Conservation (phyloP, 2,888 invertebrate species). For the Spisula subtruncata region DNA sequence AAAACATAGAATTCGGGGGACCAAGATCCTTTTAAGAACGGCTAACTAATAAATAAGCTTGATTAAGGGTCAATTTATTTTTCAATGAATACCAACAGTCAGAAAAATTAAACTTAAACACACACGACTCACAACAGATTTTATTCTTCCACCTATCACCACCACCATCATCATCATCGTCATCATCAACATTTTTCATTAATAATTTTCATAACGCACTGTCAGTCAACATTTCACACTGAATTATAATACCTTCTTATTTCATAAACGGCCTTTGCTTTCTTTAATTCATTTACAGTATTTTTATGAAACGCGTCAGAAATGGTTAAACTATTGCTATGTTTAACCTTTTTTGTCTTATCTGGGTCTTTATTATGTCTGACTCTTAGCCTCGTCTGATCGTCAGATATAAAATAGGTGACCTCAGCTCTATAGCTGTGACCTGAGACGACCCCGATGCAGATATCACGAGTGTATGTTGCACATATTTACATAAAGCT, state of each 20-base stretch:
- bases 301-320: neutral
- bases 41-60: no score
- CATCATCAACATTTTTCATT: no score
- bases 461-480: constrained; percentile 62
- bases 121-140: no score
- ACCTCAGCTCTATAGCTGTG: constrained; percentile 33
- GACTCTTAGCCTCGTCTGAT: constrained; percentile 5
- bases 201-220: neutral
- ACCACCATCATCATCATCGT: no score
- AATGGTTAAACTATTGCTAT: neutral
- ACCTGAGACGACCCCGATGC: constrained; percentile 59
- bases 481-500: constrained; percentile 71
- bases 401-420: constrained; percentile 42
- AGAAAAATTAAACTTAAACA: no score
- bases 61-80: no score
- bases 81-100: no score
- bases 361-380: constrained; percentile 9
- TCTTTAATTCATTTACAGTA: neutral
- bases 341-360: constrained; percentile 11
- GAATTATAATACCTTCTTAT: neutral
- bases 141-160: no score
- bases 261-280: neutral
- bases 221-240: neutral
- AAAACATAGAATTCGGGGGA: no score
- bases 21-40: no score